phyloP scores from a whole-genome alignment of 2,113 vertebrate genomes.

The Neodon shergylaensis region DNA sequence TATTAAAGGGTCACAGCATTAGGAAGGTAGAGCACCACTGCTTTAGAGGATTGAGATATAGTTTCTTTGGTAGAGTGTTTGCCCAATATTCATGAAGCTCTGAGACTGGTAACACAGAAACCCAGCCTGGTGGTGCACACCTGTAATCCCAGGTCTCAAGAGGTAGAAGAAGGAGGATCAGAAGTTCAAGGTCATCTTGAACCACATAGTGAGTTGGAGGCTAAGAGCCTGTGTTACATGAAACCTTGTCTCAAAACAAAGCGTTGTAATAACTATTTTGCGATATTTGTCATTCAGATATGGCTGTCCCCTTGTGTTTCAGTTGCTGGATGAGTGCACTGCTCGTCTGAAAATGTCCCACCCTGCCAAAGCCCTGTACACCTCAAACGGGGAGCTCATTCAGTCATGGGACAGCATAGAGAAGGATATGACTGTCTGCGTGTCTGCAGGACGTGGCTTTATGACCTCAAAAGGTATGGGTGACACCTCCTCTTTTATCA shows the following conservation, averaged over 20 bases:
- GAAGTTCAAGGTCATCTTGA: background rate
- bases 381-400: slow-evolving; percentile 17
- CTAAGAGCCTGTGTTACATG: background rate
- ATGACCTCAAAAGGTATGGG: slow-evolving; percentile 73
- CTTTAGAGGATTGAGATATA: background rate
- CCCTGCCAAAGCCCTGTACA: slow-evolving; percentile 64
- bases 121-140: background rate
- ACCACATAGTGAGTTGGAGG: background rate
- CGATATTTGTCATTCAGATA: background rate
- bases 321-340: slow-evolving; percentile 73
- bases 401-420: slow-evolving; percentile 70
- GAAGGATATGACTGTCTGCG: slow-evolving; percentile 69
- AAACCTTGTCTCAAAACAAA: background rate
- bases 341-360: slow-evolving; percentile 67
- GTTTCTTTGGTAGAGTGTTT: background rate
- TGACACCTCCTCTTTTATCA: slow-evolving; percentile 16
- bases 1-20: background rate
- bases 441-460: slow-evolving; percentile 75
- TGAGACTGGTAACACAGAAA: background rate
- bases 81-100: background rate
- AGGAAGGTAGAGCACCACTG: background rate
- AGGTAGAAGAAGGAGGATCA: background rate
- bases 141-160: background rate
- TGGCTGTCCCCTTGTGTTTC: slow-evolving; percentile 4
- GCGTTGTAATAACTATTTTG: background rate